phyloP scores from a whole-genome alignment of 2,797 vertebrate genomes.

The Tympanoctomys barrerae region DNA sequence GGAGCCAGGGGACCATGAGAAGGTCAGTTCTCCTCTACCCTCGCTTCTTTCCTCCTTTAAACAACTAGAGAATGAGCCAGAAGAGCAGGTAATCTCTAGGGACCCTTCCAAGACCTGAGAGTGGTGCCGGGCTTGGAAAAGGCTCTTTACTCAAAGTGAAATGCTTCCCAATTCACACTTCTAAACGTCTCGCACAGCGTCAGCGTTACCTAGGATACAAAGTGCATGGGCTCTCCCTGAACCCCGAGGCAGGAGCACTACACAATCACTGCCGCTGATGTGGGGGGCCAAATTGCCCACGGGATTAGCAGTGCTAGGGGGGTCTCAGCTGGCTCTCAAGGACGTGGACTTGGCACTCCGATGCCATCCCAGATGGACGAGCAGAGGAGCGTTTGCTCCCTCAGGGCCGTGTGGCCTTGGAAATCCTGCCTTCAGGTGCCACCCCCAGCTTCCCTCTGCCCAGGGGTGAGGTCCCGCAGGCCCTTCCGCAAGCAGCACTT shows the following conservation, averaged over 20 bases:
- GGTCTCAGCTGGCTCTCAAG: not conserved
- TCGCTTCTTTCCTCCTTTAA: not conserved
- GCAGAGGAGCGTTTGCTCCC: not conserved
- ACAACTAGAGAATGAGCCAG: not conserved
- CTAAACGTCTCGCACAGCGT: not conserved
- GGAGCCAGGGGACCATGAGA: not conserved
- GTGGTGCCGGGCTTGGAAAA: slow-evolving; percentile 8
- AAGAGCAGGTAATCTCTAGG: not conserved
- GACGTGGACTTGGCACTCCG: not conserved
- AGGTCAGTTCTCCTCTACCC: not conserved
- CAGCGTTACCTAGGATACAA: slow-evolving; percentile 47
- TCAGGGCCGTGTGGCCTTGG: not conserved
- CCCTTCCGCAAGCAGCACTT: not conserved
- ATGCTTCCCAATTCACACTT: slow-evolving; percentile 54
- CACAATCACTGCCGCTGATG: not conserved
- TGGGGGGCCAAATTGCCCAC: not conserved
- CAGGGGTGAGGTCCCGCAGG: not conserved
- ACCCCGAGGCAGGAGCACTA: not conserved
- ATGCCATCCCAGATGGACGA: not conserved
- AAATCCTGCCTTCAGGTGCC: not conserved
- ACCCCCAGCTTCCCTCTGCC: not conserved
- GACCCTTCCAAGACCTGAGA: not conserved
- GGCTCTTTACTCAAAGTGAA: slow-evolving; percentile 16
- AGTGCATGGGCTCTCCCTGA: not conserved
- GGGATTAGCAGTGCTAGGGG: not conserved